Conservation (phyloP, 2,888 invertebrate species). For the Nowickia ferox region DNA sequence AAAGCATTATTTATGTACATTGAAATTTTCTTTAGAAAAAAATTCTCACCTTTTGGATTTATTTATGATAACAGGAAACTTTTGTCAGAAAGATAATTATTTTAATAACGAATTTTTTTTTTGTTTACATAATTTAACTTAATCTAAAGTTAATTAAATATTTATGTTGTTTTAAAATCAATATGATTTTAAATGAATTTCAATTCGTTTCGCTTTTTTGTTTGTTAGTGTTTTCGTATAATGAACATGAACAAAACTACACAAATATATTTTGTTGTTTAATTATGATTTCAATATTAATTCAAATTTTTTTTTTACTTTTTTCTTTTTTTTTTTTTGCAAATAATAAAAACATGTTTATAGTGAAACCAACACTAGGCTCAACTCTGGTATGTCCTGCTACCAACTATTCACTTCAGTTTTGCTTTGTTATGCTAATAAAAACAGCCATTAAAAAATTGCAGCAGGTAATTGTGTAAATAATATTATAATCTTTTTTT, state of each 20-base stretch:
- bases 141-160: slow-evolving; percentile 39
- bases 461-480: slow-evolving; percentile 66
- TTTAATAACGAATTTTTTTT: neutral
- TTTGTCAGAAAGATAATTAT: neutral
- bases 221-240: slow-evolving; percentile 37
- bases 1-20: no score
- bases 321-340: neutral
- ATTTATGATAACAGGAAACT: neutral
- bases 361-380: slow-evolving; percentile 12
- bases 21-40: no score
- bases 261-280: slow-evolving; percentile 29
- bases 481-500: slow-evolving; percentile 46
- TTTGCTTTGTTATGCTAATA: slow-evolving; percentile 26
- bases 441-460: slow-evolving; percentile 50
- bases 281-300: slow-evolving; percentile 54
- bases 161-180: slow-evolving; percentile 41
- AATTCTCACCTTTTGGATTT: neutral
- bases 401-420: neutral
- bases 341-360: slow-evolving; percentile 51
- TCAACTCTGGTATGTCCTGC: neutral
- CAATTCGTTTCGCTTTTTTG: slow-evolving; percentile 12
- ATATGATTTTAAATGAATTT: slow-evolving; percentile 3
- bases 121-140: slow-evolving; percentile 13
- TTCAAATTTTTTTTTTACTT: slow-evolving; percentile 26
- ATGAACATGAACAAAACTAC: neutral